phyloP scores from a whole-genome alignment of 2,797 vertebrate species.

The Pipistrellus pipistrellus region DNA sequence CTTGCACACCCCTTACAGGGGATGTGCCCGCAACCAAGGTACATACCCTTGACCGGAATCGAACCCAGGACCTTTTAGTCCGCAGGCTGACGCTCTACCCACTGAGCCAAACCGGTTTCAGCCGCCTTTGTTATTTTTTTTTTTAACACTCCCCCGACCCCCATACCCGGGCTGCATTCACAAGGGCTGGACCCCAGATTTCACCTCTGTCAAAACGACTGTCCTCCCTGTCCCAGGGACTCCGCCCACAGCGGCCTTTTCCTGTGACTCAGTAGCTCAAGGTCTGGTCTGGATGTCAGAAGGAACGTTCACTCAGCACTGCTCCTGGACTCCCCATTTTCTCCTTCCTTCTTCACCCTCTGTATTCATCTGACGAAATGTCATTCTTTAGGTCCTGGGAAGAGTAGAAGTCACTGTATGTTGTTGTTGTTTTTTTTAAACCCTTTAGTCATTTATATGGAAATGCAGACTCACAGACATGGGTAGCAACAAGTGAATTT shows the following conservation, averaged over 20 bases:
- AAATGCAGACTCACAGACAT: background rate
- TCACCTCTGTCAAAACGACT: background rate
- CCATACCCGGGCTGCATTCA: background rate
- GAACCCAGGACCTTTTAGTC: too few species aligned
- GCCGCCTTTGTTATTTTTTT: too few species aligned
- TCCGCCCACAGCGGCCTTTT: background rate
- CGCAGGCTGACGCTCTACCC: too few species aligned
- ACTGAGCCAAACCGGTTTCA: too few species aligned
- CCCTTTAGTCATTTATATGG: background rate
- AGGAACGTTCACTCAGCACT: background rate
- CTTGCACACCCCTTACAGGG: too few species aligned
- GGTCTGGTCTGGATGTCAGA: background rate
- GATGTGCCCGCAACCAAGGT: too few species aligned
- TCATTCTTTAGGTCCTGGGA: background rate
- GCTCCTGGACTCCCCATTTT: background rate
- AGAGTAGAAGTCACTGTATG: background rate
- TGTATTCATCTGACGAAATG: background rate
- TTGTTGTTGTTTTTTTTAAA: background rate
- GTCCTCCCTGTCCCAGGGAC: background rate
- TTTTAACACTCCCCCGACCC: background rate
- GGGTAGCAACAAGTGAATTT: background rate
- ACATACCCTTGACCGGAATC: too few species aligned
- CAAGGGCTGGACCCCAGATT: background rate
- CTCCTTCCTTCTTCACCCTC: background rate
- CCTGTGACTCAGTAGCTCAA: background rate